phyloP scores from a whole-genome alignment of 2,888 invertebrate species.

The Pherbina coryleti region DNA sequence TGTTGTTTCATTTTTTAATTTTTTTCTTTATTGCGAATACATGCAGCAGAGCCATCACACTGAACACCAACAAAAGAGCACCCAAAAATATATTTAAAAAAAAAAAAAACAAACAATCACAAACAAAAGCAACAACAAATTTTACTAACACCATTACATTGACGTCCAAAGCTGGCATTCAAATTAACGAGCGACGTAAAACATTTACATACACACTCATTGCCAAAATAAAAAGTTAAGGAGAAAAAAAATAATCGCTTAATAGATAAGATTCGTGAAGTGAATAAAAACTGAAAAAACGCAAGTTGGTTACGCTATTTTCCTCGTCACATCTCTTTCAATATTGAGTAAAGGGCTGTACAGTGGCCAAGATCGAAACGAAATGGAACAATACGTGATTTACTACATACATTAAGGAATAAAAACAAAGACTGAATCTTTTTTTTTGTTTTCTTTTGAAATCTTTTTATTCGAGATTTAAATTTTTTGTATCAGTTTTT shows the following conservation, averaged over 20 bases:
- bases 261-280: conserved; percentile 28
- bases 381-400: too few species aligned
- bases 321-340: background rate
- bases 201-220: conserved; percentile 20
- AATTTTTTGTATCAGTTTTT: too few species aligned
- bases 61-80: conserved; percentile 13
- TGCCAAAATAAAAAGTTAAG: conserved; percentile 1
- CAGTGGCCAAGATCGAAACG: too few species aligned
- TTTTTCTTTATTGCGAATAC: background rate
- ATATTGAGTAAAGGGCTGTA: too few species aligned
- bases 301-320: background rate
- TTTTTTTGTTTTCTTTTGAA: too few species aligned
- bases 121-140: conserved; percentile 17
- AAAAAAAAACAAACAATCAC: conserved; percentile 10
- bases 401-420: too few species aligned
- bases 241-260: conserved; percentile 17
- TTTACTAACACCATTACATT: conserved; percentile 29
- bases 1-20: conserved; percentile 5
- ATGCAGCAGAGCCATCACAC: conserved; percentile 2
- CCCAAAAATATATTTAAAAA: conserved; percentile 3
- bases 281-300: conserved; percentile 8
- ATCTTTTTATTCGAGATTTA: too few species aligned
- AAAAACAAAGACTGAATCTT: too few species aligned
- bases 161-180: background rate
- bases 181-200: conserved; percentile 14